Conservation (phyloP, 2,888 invertebrate species). For the Aplocera efformata region DNA sequence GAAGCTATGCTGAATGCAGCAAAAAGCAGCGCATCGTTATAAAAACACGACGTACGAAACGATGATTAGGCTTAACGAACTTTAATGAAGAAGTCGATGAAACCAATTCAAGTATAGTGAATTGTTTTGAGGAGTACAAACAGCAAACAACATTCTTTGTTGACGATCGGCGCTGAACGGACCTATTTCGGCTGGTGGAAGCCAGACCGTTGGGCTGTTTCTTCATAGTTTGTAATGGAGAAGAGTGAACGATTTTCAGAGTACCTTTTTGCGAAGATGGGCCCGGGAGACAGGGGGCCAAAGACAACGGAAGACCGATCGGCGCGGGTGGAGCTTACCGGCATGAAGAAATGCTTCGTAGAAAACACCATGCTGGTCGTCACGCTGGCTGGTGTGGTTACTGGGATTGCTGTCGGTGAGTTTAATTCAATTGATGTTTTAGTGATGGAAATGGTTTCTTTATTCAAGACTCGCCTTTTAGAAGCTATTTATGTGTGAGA, state of each 20-base stretch:
- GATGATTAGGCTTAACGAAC: constrained; percentile 4
- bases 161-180: constrained; percentile 4
- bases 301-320: constrained; percentile 82
- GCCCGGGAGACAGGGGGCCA: constrained; percentile 82
- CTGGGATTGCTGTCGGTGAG: constrained; percentile 87
- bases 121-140: not conserved
- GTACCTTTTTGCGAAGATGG: constrained; percentile 90
- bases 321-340: constrained; percentile 84
- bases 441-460: not conserved
- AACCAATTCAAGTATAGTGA: constrained; percentile 5
- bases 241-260: constrained; percentile 86
- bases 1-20: constrained; percentile 27
- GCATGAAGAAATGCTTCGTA: constrained; percentile 84
- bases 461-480: not conserved
- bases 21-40: constrained; percentile 24
- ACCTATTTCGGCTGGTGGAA: constrained; percentile 9
- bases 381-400: constrained; percentile 88
- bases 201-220: constrained; percentile 40
- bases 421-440: constrained; percentile 10
- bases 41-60: constrained; percentile 1
- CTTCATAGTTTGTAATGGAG: constrained; percentile 76
- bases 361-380: constrained; percentile 89
- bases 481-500: too few species aligned
- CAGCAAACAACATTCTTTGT: constrained; percentile 1
- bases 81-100: constrained; percentile 5